Conservation (phyloP, 2,888 invertebrate species). For the Platerodrilus igneus region DNA sequence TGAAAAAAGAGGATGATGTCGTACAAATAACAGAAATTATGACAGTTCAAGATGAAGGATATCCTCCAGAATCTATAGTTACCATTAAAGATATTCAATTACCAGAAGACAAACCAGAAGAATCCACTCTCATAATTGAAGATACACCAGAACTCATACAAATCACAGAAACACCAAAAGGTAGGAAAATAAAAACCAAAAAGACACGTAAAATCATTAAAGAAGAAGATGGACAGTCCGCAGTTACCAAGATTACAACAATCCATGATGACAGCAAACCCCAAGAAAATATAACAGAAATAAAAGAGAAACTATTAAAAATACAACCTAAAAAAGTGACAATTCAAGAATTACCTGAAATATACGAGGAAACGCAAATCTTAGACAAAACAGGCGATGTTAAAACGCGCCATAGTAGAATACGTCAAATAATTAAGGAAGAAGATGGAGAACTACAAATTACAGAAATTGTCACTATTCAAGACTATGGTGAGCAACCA, state of each 20-base stretch:
- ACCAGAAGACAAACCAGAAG: constrained; percentile 24
- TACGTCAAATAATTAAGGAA: constrained; percentile 45
- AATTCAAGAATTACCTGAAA: constrained; percentile 30
- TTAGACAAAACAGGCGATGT: constrained; percentile 32
- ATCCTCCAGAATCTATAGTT: constrained; percentile 47
- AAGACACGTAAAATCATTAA: constrained; percentile 47
- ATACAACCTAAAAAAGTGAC: constrained; percentile 13
- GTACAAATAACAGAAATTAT: constrained; percentile 34
- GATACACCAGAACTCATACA: constrained; percentile 38
- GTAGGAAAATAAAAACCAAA: constrained; percentile 35
- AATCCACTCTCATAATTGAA: constrained; percentile 24
- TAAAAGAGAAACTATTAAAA: constrained; percentile 4
- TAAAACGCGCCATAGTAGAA: constrained; percentile 40
- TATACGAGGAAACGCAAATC: constrained; percentile 33
- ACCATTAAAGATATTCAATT: constrained; percentile 4
- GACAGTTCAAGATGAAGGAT: constrained; percentile 34
- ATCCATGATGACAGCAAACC: constrained; percentile 47
- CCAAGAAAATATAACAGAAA: constrained; percentile 40
- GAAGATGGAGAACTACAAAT: constrained; percentile 42
- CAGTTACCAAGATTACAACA: constrained; percentile 48
- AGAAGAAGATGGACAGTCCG: constrained; percentile 44
- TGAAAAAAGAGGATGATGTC: constrained; percentile 34
- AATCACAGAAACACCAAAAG: constrained; percentile 33
- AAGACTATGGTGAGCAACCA: constrained; percentile 34
- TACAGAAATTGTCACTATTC: constrained; percentile 39